A percentile compares a stretch with the other conserved stretches of the same genome.
Conservation (phyloP, 2,113 vertebrate species). For the Engraulis encrasicolus region DNA sequence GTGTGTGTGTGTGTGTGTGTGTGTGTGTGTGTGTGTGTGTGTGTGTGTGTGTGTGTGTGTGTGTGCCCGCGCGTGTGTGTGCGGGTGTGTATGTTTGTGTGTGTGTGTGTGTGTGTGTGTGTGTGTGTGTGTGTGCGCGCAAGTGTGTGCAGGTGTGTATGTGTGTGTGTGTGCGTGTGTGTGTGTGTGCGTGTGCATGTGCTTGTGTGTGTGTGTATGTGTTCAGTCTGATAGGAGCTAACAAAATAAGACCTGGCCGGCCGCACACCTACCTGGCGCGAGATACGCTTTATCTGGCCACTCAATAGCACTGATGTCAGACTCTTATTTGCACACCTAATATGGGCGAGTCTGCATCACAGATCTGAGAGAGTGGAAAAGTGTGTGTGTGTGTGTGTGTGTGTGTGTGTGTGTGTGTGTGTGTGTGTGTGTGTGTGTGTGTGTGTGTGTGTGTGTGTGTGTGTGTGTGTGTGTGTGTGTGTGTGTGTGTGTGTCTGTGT, state of each 20-base stretch:
- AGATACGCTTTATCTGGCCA: background rate
- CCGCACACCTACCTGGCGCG: too few species aligned
- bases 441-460: background rate
- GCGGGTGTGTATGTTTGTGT: too few species aligned
- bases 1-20: too few species aligned
- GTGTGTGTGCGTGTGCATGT: background rate
- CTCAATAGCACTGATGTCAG: background rate
- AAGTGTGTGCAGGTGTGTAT: too few species aligned
- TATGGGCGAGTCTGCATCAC: background rate
- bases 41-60: too few species aligned
- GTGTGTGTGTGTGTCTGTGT: too few species aligned
- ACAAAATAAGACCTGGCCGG: background rate
- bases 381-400: background rate
- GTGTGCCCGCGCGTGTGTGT: too few species aligned
- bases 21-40: too few species aligned
- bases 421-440: background rate
- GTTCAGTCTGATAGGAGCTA: background rate
- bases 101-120: too few species aligned
- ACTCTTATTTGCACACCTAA: background rate
- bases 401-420: conserved; percentile 5
- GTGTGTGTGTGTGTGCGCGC: too few species aligned
- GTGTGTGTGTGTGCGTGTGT: too few species aligned
- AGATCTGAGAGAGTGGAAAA: background rate
- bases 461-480: too few species aligned
- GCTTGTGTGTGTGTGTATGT: background rate